Percentiles rank a stretch among this genome's conserved stretches.
Conservation (phyloP, 1,140 invertebrate species). For the Argopecten irradians region DNA sequence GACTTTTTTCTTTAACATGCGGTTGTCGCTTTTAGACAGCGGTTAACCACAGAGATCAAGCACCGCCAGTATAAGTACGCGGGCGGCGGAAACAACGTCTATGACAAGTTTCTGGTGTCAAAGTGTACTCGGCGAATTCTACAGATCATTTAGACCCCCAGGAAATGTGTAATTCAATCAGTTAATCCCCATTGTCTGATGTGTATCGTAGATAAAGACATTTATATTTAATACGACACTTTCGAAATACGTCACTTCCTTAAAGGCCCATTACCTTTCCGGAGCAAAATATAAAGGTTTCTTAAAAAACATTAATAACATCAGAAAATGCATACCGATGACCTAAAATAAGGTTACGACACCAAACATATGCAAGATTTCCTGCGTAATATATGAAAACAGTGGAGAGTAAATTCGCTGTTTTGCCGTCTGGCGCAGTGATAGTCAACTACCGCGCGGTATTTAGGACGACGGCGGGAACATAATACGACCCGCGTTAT, state of each 20-base stretch:
- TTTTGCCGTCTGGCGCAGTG: too few species aligned
- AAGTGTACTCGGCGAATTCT: not conserved
- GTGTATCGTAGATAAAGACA: not conserved
- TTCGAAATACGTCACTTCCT: constrained; percentile 5
- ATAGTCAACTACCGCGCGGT: too few species aligned
- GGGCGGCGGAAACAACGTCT: not conserved
- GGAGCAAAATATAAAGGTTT: too few species aligned
- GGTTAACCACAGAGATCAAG: not conserved
- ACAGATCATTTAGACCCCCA: not conserved
- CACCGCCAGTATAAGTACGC: not conserved
- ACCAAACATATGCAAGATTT: too few species aligned
- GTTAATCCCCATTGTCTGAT: constrained; percentile 1
- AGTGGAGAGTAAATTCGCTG: too few species aligned
- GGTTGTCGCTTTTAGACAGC: not conserved
- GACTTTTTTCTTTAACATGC: not conserved
- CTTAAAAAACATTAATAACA: too few species aligned
- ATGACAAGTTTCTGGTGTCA: not conserved
- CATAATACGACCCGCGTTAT: too few species aligned
- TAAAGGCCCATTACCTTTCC: too few species aligned
- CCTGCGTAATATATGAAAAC: too few species aligned
- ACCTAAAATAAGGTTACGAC: too few species aligned
- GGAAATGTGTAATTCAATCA: constrained; percentile 10
- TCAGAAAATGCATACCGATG: too few species aligned
- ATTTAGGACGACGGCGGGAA: too few species aligned
- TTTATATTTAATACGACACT: not conserved